A percentile compares a stretch with the other conserved stretches of the same genome.
Conservation (phyloP, 2,113 vertebrate species). For the Pterocles orientalis region DNA sequence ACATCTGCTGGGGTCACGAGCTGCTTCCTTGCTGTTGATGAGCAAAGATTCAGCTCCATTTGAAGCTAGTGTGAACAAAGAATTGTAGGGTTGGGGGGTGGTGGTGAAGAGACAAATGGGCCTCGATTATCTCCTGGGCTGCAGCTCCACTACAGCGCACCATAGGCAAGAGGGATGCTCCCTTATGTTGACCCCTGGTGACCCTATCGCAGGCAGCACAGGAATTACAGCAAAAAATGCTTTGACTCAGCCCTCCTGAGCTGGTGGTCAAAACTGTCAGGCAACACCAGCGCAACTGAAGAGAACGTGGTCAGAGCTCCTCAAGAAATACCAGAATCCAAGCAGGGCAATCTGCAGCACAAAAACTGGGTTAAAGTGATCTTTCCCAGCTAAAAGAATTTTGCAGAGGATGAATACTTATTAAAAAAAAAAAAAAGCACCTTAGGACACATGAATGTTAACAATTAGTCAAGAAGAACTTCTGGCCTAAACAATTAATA, state of each 20-base stretch:
- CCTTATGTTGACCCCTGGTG: background rate
- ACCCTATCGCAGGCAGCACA: background rate
- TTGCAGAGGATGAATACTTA: background rate
- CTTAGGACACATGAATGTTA: background rate
- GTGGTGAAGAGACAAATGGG: background rate
- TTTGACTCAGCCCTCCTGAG: background rate
- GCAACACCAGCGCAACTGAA: background rate
- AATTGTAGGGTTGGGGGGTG: background rate
- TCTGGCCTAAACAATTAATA: background rate
- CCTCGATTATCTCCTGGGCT: background rate
- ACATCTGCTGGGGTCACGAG: constrained; percentile 47
- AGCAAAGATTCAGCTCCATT: background rate
- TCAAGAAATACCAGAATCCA: background rate
- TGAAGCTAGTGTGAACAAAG: background rate
- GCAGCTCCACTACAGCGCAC: background rate
- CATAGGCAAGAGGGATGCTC: background rate
- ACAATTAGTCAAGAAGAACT: background rate
- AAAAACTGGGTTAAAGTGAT: background rate
- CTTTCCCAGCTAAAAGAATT: background rate
- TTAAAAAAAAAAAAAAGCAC: background rate
- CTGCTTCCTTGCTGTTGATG: background rate
- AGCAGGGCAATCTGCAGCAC: background rate
- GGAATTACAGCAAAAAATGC: background rate
- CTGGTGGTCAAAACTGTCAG: background rate
- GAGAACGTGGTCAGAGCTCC: background rate